phyloP scores from a whole-genome alignment of 2,113 vertebrate genomes.

The Ophthalmolycus amberensis region DNA sequence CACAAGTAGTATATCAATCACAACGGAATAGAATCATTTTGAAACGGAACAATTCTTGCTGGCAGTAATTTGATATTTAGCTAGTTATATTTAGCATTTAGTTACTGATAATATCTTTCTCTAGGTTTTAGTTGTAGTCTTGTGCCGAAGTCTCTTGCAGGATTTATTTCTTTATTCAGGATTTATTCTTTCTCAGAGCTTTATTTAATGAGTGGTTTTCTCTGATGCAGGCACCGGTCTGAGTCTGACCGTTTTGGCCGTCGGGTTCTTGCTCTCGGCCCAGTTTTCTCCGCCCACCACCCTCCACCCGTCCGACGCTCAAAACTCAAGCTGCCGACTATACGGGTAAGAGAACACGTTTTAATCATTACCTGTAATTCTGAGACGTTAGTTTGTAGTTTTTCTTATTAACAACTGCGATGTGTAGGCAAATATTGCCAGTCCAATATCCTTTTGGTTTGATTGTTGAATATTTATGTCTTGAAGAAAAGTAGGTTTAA shows the following conservation, averaged over 20 bases:
- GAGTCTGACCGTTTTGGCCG: constrained; percentile 89
- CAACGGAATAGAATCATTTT: neutral
- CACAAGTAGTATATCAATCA: neutral
- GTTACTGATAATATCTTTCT: neutral
- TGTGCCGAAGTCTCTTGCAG: neutral
- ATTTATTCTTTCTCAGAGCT: neutral
- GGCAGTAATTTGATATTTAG: neutral
- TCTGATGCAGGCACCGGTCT: constrained; percentile 57
- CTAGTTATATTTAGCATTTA: too few relatives aligned
- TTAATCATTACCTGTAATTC: neutral
- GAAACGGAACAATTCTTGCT: neutral
- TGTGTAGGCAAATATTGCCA: neutral
- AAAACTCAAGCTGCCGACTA: constrained; percentile 88
- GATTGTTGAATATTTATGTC: neutral
- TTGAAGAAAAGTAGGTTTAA: neutral
- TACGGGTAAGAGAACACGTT: constrained; percentile 84
- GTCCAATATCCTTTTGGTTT: neutral
- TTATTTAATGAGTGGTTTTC: neutral
- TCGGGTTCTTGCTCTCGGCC: constrained; percentile 93
- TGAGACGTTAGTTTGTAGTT: neutral
- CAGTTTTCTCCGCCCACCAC: constrained; percentile 89
- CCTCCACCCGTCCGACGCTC: constrained; percentile 83
- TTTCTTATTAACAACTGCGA: neutral
- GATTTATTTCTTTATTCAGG: neutral
- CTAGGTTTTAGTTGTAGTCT: neutral